Percentiles rank a stretch among this genome's conserved stretches.
These are phyloP conservation scores for Falco berigora DNA, from an alignment of 2,797 vertebrate species.

Conservation along the genomic window DNA sequence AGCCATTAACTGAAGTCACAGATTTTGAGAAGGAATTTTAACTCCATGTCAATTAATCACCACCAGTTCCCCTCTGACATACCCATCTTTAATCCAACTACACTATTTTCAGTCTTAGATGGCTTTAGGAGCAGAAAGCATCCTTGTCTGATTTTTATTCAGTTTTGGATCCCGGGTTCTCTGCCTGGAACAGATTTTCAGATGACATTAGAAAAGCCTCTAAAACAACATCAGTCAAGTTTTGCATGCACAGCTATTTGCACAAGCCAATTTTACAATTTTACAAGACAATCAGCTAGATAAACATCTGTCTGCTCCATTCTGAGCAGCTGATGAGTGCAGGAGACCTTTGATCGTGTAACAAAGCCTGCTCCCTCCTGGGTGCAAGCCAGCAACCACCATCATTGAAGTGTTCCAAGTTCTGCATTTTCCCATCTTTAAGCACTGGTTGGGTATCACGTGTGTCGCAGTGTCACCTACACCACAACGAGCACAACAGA, in stretches of 20 bases:
- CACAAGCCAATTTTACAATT: slow-evolving; percentile 2
- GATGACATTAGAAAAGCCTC: slow-evolving; percentile 23
- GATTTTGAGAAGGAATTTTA: neutral
- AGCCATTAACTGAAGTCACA: neutral
- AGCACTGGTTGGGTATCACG: rapidly evolving
- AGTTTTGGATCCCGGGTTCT: neutral
- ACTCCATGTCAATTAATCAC: neutral
- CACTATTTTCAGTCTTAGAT: neutral
- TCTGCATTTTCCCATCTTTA: neutral
- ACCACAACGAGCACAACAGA: neutral
- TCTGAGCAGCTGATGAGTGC: neutral
- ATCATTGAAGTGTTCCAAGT: neutral
- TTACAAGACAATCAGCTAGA: neutral
- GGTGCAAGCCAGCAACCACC: neutral
- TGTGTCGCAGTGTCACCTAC: neutral
- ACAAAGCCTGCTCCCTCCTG: neutral
- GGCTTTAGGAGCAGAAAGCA: neutral
- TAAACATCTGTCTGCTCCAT: slow-evolving; percentile 27
- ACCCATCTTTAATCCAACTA: neutral
- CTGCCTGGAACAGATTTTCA: neutral
- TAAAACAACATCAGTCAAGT: slow-evolving; percentile 8
- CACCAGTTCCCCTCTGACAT: neutral
- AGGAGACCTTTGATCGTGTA: neutral
- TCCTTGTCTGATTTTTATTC: neutral
- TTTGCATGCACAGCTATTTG: neutral